A percentile compares a stretch with the other conserved stretches of the same genome.
These are phyloP conservation scores for Phyllotreta cruciferae DNA, from an alignment of 2,888 invertebrate species.

Conservation along the genomic window DNA sequence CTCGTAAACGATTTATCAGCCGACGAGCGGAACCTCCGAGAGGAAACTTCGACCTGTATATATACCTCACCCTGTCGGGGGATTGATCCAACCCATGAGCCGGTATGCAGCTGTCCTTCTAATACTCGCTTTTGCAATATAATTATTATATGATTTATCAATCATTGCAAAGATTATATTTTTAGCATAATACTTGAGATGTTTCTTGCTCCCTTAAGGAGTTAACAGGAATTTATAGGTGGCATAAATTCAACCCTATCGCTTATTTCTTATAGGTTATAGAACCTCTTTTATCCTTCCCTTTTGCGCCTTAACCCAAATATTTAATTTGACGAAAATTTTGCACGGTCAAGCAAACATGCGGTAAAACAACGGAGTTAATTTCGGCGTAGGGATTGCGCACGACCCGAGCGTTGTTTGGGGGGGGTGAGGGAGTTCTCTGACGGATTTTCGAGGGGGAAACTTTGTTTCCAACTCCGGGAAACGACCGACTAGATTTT, in stretches of 20 bases:
- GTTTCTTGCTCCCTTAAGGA: no score
- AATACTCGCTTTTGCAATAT: no score
- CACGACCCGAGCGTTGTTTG: neutral
- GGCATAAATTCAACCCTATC: no score
- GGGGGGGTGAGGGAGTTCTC: conserved; percentile 8
- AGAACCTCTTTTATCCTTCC: no score
- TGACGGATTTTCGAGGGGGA: conserved; percentile 19
- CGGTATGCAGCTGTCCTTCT: neutral
- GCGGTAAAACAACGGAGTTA: neutral
- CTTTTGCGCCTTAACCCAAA: no score
- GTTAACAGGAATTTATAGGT: no score
- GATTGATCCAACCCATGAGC: neutral
- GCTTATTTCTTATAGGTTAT: no score
- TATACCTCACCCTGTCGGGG: neutral
- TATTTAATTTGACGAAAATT: no score
- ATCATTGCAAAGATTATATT: no score
- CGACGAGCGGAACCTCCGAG: conserved; percentile 10
- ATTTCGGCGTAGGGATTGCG: neutral
- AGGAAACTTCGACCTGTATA: neutral
- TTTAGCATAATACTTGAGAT: no score
- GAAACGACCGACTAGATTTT: conserved; percentile 19
- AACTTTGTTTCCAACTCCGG: conserved; percentile 21
- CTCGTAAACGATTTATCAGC: conserved; percentile 22
- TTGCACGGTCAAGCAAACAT: no score
- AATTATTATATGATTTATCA: no score